A percentile compares a stretch with the other conserved stretches of the same genome.
Conservation (phyloP, 1,140 invertebrate genomes). For the Megathymus violae region DNA sequence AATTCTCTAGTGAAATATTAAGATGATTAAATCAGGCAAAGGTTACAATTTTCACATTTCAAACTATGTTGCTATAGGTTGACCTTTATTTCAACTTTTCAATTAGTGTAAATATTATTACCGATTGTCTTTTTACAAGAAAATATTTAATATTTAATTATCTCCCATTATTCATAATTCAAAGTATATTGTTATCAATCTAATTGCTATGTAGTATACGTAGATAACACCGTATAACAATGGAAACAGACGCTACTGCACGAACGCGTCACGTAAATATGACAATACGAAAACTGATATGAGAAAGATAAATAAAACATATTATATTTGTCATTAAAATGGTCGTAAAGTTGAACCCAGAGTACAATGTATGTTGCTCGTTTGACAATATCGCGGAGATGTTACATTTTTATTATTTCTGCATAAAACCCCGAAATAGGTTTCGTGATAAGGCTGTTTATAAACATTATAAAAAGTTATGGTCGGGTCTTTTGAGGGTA, state of each 20-base stretch:
- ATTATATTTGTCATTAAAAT: constrained; percentile 54
- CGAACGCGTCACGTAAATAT: constrained; percentile 42
- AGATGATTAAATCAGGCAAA: no score
- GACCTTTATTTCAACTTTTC: no score
- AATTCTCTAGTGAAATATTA: no score
- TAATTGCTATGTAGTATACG: no score
- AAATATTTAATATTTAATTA: no score
- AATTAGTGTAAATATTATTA: no score
- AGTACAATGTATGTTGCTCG: constrained; percentile 47
- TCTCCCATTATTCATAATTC: no score
- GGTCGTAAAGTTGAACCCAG: constrained; percentile 47
- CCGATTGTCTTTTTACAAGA: no score
- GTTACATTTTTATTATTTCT: constrained; percentile 50
- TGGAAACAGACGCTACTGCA: constrained; percentile 13
- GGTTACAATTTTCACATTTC: no score
- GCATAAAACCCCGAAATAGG: constrained; percentile 39
- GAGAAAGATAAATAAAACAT: constrained; percentile 55
- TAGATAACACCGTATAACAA: no score
- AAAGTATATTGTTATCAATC: no score
- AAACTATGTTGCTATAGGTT: no score
- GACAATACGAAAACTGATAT: constrained; percentile 54
- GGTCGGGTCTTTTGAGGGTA: constrained; percentile 20
- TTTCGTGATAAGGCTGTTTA: constrained; percentile 32
- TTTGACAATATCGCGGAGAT: constrained; percentile 50
- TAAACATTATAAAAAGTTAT: constrained; percentile 34